Evolutionary conservation across 2,888 invertebrate genomes (phyloP).

Genomic region (Odiellus spinosus): DNA sequence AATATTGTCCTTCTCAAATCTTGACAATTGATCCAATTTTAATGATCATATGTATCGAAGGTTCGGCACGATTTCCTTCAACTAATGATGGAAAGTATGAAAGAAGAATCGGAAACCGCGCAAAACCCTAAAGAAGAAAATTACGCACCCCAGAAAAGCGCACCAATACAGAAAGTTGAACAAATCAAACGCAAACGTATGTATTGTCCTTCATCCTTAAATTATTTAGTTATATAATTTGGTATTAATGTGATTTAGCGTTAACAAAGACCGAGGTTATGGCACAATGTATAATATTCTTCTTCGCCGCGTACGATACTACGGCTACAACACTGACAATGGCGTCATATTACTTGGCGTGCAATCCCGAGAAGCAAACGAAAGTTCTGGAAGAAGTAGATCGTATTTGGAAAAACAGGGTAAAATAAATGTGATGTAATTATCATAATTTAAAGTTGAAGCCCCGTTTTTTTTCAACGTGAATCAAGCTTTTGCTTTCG

Average conservation of each 20-base stretch:
- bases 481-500: too few relatives aligned
- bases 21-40: too few relatives aligned
- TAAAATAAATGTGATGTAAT: too few relatives aligned
- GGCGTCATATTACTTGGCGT: slow-evolving; percentile 38
- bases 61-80: slow-evolving; percentile 11
- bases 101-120: slow-evolving; percentile 1
- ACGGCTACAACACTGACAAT: slow-evolving; percentile 44
- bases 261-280: slow-evolving; percentile 11
- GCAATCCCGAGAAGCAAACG: slow-evolving; percentile 37
- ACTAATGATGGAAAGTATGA: slow-evolving; percentile 7
- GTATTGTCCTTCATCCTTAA: too few relatives aligned
- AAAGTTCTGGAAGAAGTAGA: slow-evolving; percentile 36
- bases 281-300: slow-evolving; percentile 42
- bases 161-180: background rate
- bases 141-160: background rate
- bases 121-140: background rate
- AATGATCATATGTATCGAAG: too few relatives aligned
- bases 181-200: too few relatives aligned
- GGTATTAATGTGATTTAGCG: background rate
- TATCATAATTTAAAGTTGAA: too few relatives aligned
- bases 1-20: too few relatives aligned
- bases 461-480: too few relatives aligned
- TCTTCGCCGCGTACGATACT: slow-evolving; percentile 47
- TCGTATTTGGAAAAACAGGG: slow-evolving; percentile 8
- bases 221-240: too few relatives aligned